phyloP scores from a whole-genome alignment of 2,797 vertebrate species.

The Liasis olivaceus region DNA sequence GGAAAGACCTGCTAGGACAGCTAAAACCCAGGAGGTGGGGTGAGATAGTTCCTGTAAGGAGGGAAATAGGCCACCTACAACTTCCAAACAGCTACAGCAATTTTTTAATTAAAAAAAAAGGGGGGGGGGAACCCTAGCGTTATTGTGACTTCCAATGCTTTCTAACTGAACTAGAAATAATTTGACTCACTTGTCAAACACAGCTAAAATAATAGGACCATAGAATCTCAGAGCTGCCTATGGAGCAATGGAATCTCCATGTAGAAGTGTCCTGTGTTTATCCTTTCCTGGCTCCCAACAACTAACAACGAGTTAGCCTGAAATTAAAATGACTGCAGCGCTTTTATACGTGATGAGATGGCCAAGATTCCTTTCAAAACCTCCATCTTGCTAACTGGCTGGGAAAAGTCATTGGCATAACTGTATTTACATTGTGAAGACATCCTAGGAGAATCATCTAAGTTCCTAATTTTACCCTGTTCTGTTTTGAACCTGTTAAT shows the following conservation, averaged over 20 bases:
- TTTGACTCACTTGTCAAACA: background rate
- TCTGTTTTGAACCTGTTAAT: background rate
- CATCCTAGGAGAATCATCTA: no score
- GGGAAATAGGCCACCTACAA: background rate
- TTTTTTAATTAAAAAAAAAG: background rate
- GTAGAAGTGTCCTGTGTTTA: background rate
- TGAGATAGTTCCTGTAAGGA: background rate
- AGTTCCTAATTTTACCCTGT: background rate
- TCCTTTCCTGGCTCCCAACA: background rate
- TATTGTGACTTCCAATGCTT: background rate
- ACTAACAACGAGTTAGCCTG: background rate
- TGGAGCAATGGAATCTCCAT: no score
- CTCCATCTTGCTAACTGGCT: background rate
- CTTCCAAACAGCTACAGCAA: background rate
- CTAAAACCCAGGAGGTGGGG: background rate
- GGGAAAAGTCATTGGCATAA: background rate
- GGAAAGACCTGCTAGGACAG: background rate
- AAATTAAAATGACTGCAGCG: background rate
- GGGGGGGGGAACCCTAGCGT: background rate
- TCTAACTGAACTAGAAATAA: background rate
- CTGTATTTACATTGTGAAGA: background rate
- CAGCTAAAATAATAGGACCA: background rate
- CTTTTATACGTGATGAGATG: background rate
- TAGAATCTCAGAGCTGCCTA: background rate
- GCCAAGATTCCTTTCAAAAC: background rate